A percentile compares a stretch with the other conserved stretches of the same genome.
These are phyloP conservation scores for Pterophyllum scalare DNA, from an alignment of 2,113 vertebrate species.

Conservation along the genomic window DNA sequence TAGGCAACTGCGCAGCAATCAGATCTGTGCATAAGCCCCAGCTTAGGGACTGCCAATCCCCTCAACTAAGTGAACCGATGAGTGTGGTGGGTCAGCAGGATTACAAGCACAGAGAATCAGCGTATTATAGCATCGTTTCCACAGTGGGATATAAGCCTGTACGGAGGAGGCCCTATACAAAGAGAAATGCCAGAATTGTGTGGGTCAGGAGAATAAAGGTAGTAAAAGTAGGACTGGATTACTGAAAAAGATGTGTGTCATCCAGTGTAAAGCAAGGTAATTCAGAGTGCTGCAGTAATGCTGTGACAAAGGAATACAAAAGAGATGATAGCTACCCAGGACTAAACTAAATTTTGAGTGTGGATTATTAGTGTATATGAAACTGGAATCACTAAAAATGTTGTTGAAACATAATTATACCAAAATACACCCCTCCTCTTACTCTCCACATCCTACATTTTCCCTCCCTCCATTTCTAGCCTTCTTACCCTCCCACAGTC, in stretches of 20 bases:
- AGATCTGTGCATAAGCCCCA: slow-evolving; percentile 66
- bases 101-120: slow-evolving; percentile 68
- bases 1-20: slow-evolving; percentile 54
- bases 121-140: slow-evolving; percentile 51
- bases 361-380: slow-evolving; percentile 33
- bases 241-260: slow-evolving; percentile 21
- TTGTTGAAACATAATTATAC: slow-evolving; percentile 15
- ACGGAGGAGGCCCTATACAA: slow-evolving; percentile 46
- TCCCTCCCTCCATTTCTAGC: slow-evolving; percentile 75
- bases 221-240: slow-evolving; percentile 36
- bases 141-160: slow-evolving; percentile 46
- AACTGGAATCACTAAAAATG: slow-evolving; percentile 25
- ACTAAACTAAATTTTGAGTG: background rate
- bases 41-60: slow-evolving; percentile 67
- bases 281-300: slow-evolving; percentile 17
- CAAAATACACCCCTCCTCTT: background rate
- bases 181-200: slow-evolving; percentile 24
- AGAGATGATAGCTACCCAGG: slow-evolving; percentile 11
- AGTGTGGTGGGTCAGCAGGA: slow-evolving; percentile 74
- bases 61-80: slow-evolving; percentile 59
- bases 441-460: background rate
- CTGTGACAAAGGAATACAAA: slow-evolving; percentile 33
- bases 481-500: slow-evolving; percentile 81
- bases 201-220: slow-evolving; percentile 25
- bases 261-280: slow-evolving; percentile 24